Evolutionary conservation across 2,797 vertebrate species (phyloP).

Genomic region (Pteropus rufus): DNA sequence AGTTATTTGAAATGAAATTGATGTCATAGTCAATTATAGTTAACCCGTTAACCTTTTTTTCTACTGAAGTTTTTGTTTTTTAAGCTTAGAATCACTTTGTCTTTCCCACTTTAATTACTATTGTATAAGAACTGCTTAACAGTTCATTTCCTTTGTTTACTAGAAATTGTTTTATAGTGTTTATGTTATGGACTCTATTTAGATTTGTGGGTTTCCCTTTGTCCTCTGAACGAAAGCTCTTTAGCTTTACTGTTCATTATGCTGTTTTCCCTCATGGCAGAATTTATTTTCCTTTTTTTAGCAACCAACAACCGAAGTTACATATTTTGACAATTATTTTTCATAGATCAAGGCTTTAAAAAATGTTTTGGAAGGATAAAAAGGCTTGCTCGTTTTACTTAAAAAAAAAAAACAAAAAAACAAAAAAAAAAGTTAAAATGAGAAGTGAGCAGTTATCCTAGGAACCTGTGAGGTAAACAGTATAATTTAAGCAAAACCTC

Average conservation of each 20-base stretch:
- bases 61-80: not conserved
- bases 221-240: not conserved
- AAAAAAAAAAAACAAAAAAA: not conserved
- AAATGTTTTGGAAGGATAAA: slow-evolving; percentile 20
- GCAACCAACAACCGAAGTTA: not conserved
- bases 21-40: not conserved
- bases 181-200: not conserved
- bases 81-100: not conserved
- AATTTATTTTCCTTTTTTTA: not conserved
- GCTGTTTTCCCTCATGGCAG: not conserved
- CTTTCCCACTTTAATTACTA: slow-evolving; percentile 26
- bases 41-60: not conserved
- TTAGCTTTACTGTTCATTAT: not conserved
- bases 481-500: not conserved
- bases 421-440: not conserved
- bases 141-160: slow-evolving; percentile 11
- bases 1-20: slow-evolving; percentile 3
- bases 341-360: not conserved
- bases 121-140: slow-evolving; percentile 21
- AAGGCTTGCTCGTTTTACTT: not conserved
- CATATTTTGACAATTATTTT: not conserved
- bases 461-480: not conserved
- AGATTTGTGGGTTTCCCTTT: not conserved
- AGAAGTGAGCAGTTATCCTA: not conserved
- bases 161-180: slow-evolving; percentile 24